A percentile compares a stretch with the other conserved stretches of the same genome.
These are phyloP conservation scores for Stylophora pistillata DNA, from an alignment of 64 coral and sea anemone species.

Conservation along the genomic window DNA sequence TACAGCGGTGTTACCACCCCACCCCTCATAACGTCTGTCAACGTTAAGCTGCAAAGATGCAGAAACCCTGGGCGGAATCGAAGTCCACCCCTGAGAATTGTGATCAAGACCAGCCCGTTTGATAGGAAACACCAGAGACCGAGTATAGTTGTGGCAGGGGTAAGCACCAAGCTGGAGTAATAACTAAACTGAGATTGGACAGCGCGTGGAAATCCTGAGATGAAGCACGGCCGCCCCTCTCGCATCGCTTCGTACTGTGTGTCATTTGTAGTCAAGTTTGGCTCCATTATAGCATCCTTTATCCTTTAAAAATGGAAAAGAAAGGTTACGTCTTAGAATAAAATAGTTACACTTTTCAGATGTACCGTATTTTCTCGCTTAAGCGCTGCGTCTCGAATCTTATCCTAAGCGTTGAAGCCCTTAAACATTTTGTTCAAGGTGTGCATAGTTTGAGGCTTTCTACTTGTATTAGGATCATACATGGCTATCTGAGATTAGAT, in stretches of 20 bases:
- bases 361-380: no score
- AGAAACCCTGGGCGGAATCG: conserved; percentile 5
- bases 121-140: conserved; percentile 39
- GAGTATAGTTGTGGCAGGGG: neutral
- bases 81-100: neutral
- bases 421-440: no score
- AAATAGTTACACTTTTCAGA: neutral
- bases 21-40: conserved; percentile 7
- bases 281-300: neutral
- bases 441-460: no score
- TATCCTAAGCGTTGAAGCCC: no score
- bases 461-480: no score
- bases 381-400: no score
- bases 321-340: neutral
- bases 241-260: neutral
- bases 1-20: conserved; percentile 7
- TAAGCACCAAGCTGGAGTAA: conserved; percentile 22
- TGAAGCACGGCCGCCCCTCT: neutral
- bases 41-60: conserved; percentile 18
- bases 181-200: neutral
- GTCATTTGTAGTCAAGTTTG: neutral
- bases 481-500: no score
- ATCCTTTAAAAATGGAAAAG: neutral
- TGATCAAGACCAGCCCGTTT: conserved; percentile 8
- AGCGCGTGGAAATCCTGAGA: neutral